A percentile compares a stretch with the other conserved stretches of the same genome.
phyloP scores from a whole-genome alignment of 30 jellyfish, hydroid and myxozoan genomes.

The Pelagia noctiluca region DNA sequence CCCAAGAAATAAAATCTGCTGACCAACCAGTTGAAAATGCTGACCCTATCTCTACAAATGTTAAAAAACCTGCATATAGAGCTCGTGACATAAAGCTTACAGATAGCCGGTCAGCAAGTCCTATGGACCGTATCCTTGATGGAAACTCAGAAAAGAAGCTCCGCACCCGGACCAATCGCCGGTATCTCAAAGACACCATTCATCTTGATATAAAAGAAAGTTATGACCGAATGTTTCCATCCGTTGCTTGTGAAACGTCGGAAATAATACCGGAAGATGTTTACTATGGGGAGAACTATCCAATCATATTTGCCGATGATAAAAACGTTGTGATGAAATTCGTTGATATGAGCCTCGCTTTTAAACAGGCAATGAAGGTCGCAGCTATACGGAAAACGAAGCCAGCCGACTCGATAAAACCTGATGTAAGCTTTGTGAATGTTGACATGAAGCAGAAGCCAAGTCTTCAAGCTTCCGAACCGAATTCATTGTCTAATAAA shows the following conservation, averaged over 20 bases:
- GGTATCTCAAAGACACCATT: constrained; percentile 42
- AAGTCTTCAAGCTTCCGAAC: too few relatives aligned
- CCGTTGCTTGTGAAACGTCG: constrained; percentile 56
- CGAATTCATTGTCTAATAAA: too few relatives aligned
- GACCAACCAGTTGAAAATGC: too few relatives aligned
- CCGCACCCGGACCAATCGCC: constrained; percentile 52
- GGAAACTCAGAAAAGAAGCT: constrained; percentile 17
- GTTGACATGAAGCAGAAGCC: constrained; percentile 18
- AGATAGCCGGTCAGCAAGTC: constrained; percentile 29
- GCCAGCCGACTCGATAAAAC: neutral
- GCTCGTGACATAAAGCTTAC: too few relatives aligned
- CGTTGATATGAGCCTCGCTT: constrained; percentile 76
- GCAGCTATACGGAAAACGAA: constrained; percentile 9
- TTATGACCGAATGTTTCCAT: constrained; percentile 34
- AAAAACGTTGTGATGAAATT: constrained; percentile 52
- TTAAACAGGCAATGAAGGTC: constrained; percentile 54
- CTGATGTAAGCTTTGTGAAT: neutral
- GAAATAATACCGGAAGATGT: constrained; percentile 56
- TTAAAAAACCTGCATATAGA: too few relatives aligned
- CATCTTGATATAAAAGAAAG: constrained; percentile 57
- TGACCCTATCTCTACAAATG: too few relatives aligned
- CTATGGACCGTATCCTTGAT: constrained; percentile 10
- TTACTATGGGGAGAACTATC: constrained; percentile 56
- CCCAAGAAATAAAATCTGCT: too few relatives aligned
- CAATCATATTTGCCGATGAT: constrained; percentile 65